Percentiles rank a stretch among this genome's conserved stretches.
phyloP scores from a whole-genome alignment of 2,797 vertebrate species.

The Mormyrops attenuatus region DNA sequence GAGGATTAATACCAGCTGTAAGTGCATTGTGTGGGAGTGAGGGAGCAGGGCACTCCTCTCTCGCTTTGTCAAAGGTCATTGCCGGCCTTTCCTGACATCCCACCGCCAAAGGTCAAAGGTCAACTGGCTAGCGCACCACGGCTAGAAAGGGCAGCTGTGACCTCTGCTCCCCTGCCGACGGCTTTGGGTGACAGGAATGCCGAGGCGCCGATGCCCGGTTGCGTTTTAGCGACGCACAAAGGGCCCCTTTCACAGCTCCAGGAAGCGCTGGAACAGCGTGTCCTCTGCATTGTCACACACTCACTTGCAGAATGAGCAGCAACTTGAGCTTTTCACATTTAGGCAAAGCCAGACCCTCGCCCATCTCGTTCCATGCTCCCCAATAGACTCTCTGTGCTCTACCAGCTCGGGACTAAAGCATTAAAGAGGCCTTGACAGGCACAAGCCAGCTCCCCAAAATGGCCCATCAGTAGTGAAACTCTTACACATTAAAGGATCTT shows the following conservation, averaged over 20 bases:
- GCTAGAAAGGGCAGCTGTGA: slow-evolving; percentile 6
- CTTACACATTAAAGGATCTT: not conserved
- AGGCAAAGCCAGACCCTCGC: not conserved
- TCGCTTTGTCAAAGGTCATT: not conserved
- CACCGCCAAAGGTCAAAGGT: not conserved
- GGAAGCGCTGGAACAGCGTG: slow-evolving; percentile 13
- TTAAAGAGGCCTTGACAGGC: not conserved
- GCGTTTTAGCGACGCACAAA: not conserved
- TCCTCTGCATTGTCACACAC: slow-evolving; percentile 13
- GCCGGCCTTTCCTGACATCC: not conserved
- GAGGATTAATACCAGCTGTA: not conserved
- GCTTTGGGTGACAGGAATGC: slow-evolving; percentile 18
- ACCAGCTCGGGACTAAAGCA: not conserved
- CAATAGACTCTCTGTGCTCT: not conserved
- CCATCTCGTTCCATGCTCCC: not conserved
- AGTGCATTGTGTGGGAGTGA: not conserved
- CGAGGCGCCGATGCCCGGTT: not conserved
- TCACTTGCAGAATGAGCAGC: slow-evolving; percentile 3
- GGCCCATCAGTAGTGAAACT: not conserved
- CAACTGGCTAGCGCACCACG: slow-evolving; percentile 9
- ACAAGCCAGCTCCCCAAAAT: not conserved
- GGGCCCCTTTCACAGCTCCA: slow-evolving; percentile 18
- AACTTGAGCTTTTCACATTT: slow-evolving; percentile 18
- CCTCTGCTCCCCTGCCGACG: slow-evolving; percentile 12
- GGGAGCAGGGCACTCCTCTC: not conserved